Base-by-base conservation (phyloP, 2,888 invertebrate genomes). In the Drosophila colorata region DNA sequence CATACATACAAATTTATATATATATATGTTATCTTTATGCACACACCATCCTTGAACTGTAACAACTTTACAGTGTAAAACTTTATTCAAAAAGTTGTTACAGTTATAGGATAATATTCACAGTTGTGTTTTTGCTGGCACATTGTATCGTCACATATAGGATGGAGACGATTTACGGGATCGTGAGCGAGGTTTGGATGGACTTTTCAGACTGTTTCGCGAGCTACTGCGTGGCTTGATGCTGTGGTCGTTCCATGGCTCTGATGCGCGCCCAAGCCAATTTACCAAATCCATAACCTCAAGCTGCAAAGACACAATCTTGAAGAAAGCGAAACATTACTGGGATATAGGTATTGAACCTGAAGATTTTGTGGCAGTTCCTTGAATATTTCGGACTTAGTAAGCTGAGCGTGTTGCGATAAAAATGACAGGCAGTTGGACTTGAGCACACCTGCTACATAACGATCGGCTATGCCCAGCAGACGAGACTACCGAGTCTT, bases 401-500 rank as follows among this genome's bases (percentile, higher is more conserved):
- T 91, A 23, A 91, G 66, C 55, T 85, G 82, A 11, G 90, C 74
- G 71, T 91, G 88, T 61, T 91, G 91, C 49, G 91, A 91, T 55
- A 91, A 75, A 76, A 91, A 91, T 47, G 91, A 88, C 49, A 91
- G 76, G 65, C 91, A 91, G 72, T 89, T 91, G 44, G 91, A 86
- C 71, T 91, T 91, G 16, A 91, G 65, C 1, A 78, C 87, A 6
- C 83, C 81, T 14, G 95, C 95, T 90, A 94, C 94, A 85, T 94
- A 95, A 76, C 95, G 95, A 91, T 95, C 95, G 3, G 95, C 95
- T 87, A 95, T 93, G 73, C 94, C 94, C 48, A 95, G 91, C 51
- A 95, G 93, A 88, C 94, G n/a, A 95, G 47, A 95, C 92, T 1
- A 94, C 95, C 4, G 94, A 94, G 57, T 95, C 95, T 60, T 94